phyloP scores from a whole-genome alignment of 2,888 invertebrate species.

The Cylloceria caligata region DNA sequence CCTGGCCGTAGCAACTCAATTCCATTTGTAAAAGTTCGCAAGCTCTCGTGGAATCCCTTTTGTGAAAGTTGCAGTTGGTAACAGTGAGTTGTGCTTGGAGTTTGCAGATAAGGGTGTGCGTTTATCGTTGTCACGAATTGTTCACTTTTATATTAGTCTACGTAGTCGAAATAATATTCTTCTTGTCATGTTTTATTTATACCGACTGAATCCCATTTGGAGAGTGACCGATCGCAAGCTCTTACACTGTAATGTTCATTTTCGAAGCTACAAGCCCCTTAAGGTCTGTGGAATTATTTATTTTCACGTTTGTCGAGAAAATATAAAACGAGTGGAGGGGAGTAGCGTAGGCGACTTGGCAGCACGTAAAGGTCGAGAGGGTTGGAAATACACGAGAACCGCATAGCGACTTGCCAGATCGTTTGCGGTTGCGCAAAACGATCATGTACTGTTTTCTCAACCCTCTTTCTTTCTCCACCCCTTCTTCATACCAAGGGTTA shows the following conservation, averaged over 20 bases:
- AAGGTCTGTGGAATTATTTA: slow-evolving; percentile 37
- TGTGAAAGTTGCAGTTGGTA: neutral
- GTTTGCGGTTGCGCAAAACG: slow-evolving; percentile 42
- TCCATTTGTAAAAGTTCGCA: neutral
- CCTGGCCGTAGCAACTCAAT: neutral
- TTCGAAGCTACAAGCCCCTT: neutral
- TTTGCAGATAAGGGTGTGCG: slow-evolving; percentile 1
- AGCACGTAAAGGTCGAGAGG: neutral
- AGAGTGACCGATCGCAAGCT: neutral
- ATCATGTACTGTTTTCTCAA: slow-evolving; percentile 18
- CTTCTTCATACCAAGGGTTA: slow-evolving; percentile 23
- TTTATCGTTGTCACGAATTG: slow-evolving; percentile 14
- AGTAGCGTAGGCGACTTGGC: neutral
- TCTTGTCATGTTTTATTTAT: neutral
- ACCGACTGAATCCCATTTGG: neutral
- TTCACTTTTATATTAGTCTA: slow-evolving; percentile 22
- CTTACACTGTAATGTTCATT: too few relatives aligned
- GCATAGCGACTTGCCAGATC: slow-evolving; percentile 22
- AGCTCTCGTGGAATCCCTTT: neutral
- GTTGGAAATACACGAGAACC: slow-evolving; percentile 7
- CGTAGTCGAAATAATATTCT: neutral
- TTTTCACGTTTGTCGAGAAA: neutral
- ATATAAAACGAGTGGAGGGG: neutral
- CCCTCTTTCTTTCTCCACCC: slow-evolving; percentile 18
- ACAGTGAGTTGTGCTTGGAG: neutral